phyloP scores from a whole-genome alignment of 2,113 vertebrate species.

The Microcebus jonahi region DNA sequence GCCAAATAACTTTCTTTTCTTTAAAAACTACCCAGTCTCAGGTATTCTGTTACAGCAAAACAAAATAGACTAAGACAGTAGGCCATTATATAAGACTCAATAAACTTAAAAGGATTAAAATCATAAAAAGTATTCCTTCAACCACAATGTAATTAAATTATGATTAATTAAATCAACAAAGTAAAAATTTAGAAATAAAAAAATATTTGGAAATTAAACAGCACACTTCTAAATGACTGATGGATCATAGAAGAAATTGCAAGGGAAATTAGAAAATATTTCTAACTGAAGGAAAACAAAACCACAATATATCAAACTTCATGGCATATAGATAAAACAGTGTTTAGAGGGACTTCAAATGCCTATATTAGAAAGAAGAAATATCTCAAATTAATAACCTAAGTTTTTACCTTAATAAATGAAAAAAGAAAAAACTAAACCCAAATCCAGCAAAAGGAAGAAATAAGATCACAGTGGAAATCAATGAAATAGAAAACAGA shows the following conservation, averaged over 20 bases:
- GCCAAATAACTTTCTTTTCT: background rate
- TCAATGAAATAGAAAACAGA: background rate
- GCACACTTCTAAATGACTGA: background rate
- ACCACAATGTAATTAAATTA: background rate
- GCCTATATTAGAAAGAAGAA: background rate
- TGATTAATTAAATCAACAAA: background rate
- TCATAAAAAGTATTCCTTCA: background rate
- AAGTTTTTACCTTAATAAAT: background rate
- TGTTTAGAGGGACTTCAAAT: background rate
- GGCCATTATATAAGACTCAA: background rate
- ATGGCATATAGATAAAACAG: background rate
- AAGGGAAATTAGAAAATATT: background rate
- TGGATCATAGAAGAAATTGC: background rate
- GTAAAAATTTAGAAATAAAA: background rate
- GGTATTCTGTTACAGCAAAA: background rate
- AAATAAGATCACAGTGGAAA: background rate
- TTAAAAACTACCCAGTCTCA: background rate
- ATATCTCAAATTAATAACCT: background rate
- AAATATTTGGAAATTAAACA: background rate
- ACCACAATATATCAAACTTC: background rate
- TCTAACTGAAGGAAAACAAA: background rate
- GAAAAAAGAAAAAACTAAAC: background rate
- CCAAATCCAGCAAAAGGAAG: background rate
- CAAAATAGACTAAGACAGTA: background rate
- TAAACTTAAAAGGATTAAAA: constrained; percentile 12